Conservation (phyloP, 2,113 vertebrate genomes). For the Thamnaconus septentrionalis region DNA sequence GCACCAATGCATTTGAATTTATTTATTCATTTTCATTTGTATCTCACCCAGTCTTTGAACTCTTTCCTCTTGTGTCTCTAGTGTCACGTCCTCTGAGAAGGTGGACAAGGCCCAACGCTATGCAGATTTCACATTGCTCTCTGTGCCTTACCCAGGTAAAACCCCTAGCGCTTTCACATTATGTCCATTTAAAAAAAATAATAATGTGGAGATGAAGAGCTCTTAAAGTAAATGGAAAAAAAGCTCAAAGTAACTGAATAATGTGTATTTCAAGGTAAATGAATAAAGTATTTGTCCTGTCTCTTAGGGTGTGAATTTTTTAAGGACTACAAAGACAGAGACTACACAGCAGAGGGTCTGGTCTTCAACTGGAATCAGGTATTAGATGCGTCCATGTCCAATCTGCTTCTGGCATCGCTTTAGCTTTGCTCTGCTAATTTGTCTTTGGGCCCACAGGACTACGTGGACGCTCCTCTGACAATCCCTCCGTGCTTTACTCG, state of each 20-base stretch:
- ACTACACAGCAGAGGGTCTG: constrained; percentile 95
- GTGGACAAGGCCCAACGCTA: constrained; percentile 99
- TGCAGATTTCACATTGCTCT: constrained; percentile 95
- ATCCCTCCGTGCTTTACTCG: constrained; percentile 88
- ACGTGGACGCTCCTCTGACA: constrained; percentile 93
- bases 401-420: not conserved
- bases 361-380: constrained; percentile 99
- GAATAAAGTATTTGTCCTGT: not conserved
- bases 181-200: too few relatives aligned
- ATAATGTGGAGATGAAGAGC: too few relatives aligned
- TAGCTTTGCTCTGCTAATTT: not conserved
- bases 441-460: constrained; percentile 80
- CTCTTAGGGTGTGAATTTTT: constrained; percentile 96
- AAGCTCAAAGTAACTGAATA: too few relatives aligned
- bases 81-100: constrained; percentile 97
- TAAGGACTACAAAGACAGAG: constrained; percentile 96
- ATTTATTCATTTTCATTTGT: too few relatives aligned
- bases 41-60: not conserved
- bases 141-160: constrained; percentile 96
- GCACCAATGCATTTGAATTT: too few relatives aligned
- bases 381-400: constrained; percentile 3
- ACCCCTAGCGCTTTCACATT: not conserved
- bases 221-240: too few relatives aligned
- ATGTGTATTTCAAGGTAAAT: too few relatives aligned
- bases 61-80: constrained; percentile 48